Evolutionary conservation across 2,888 invertebrate genomes (phyloP), one percentile per base, ranked within the genome.

Genomic region (Halictus ligatus): DNA sequence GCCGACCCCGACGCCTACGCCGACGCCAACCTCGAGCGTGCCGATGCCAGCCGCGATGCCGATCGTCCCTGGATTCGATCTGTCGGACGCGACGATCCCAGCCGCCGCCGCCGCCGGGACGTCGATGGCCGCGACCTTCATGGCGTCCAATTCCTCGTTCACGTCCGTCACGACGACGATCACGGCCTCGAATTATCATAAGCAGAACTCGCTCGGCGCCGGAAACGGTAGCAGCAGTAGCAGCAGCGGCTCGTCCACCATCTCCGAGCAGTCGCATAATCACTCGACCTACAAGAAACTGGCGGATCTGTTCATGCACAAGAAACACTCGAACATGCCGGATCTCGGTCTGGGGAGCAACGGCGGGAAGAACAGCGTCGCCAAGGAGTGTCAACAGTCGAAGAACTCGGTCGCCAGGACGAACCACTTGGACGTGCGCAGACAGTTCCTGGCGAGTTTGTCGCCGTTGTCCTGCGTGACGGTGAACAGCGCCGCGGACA

Each of bases 391-490:
- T 43, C 71, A 95, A 93, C 67, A 95, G 94, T 29, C 93, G 87
- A 90, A 95, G 94, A 88, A 95, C 92, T 92, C 96, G 86, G 89
- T 96, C 88, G 81, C 96, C 88, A 94, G 95, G 87, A 91, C 95
- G 54, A 96, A 94, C 21, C 75, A 78, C 79, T 94, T 95, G 2
- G 98, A 98, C 92, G 96, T 97, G 0, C 96, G 98, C 71, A 96
- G 97, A 81, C 98, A 98, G 95, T 98, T 98, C 94, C 95, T 98
- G 43, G 97, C 98, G 0, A 98, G 97, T 0, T 94, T 98, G 82
- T 98, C 98, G 0, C 98, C 98, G 0, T 95, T 98, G 69, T 97
- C 98, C 2, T 98, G 98, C 92, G 98, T 98, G 15, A 96, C 97
- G 0, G 96, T 96, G 64, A 95, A 96, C 0, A 96, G 96, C 82